phyloP scores from a whole-genome alignment of 2,113 vertebrate species.

The Mustelus asterias region DNA sequence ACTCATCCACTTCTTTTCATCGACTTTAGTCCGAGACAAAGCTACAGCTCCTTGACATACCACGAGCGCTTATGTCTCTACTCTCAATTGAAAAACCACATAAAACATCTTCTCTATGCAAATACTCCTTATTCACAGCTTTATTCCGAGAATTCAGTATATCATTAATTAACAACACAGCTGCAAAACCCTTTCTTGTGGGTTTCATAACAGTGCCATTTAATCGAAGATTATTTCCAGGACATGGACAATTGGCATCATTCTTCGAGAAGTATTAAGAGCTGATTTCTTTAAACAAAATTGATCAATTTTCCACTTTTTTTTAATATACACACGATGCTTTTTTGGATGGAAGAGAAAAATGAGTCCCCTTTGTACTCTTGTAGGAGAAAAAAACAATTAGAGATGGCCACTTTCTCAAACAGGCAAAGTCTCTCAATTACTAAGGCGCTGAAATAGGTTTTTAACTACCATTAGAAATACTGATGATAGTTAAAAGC shows the following conservation, averaged over 20 bases:
- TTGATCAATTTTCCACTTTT: conserved; percentile 33
- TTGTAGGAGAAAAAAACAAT: neutral
- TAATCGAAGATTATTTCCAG: neutral
- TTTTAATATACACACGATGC: neutral
- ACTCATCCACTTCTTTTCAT: neutral
- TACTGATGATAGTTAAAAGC: conserved; percentile 29
- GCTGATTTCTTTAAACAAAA: neutral
- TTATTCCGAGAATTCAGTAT: neutral
- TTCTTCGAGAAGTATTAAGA: neutral
- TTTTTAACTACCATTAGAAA: conserved; percentile 27
- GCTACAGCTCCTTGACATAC: neutral
- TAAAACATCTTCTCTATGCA: neutral
- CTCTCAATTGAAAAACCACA: neutral
- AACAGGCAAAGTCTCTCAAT: conserved; percentile 15
- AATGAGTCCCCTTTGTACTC: neutral
- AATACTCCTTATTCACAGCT: neutral
- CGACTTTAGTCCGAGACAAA: neutral
- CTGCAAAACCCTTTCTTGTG: neutral
- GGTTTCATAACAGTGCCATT: neutral
- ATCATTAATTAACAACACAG: conserved; percentile 7
- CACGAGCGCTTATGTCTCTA: neutral
- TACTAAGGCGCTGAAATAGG: conserved; percentile 15
- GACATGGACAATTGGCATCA: neutral
- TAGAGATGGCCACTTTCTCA: neutral
- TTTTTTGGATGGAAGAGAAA: neutral